Percentiles rank a stretch among this genome's conserved stretches.
Conservation (phyloP, 2,797 vertebrate genomes). For the Sarcophilus harrisii region DNA sequence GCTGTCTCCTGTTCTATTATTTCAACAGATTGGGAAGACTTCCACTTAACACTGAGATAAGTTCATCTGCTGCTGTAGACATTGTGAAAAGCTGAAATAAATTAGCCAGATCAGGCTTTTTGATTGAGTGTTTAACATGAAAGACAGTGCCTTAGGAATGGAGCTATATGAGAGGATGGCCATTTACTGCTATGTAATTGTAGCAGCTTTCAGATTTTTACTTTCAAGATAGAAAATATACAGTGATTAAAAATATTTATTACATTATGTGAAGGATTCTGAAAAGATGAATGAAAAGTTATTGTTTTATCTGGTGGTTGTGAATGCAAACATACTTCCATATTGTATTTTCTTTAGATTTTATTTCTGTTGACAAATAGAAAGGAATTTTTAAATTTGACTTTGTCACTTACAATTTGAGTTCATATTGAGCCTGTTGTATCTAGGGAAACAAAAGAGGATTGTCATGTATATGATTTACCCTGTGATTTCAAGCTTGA, state of each 20-base stretch:
- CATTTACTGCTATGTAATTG: conserved; percentile 34
- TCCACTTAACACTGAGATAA: conserved; percentile 66
- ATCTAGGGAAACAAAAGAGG: conserved; percentile 29
- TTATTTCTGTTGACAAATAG: neutral
- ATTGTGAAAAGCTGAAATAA: conserved; percentile 52
- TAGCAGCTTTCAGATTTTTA: conserved; percentile 1
- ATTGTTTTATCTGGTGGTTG: neutral
- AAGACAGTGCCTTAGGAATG: conserved; percentile 11
- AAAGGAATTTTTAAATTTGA: neutral
- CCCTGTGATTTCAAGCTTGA: conserved; percentile 45
- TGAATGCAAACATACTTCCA: neutral
- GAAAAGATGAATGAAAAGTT: conserved; percentile 18
- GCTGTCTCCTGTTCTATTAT: conserved; percentile 70
- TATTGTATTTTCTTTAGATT: neutral
- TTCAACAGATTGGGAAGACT: conserved; percentile 71
- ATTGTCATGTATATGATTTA: neutral
- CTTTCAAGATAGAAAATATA: conserved; percentile 42
- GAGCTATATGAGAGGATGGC: neutral
- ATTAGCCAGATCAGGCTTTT: conserved; percentile 40
- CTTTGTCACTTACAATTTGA: conserved; percentile 33
- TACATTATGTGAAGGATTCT: conserved; percentile 39
- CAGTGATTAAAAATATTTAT: conserved; percentile 3
- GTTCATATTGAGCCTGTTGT: conserved; percentile 44
- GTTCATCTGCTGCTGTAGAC: conserved; percentile 62
- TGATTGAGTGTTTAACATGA: conserved; percentile 43